Evolutionary conservation across 1,140 invertebrate genomes (phyloP).

Genomic region (Drosophila grimshawi): DNA sequence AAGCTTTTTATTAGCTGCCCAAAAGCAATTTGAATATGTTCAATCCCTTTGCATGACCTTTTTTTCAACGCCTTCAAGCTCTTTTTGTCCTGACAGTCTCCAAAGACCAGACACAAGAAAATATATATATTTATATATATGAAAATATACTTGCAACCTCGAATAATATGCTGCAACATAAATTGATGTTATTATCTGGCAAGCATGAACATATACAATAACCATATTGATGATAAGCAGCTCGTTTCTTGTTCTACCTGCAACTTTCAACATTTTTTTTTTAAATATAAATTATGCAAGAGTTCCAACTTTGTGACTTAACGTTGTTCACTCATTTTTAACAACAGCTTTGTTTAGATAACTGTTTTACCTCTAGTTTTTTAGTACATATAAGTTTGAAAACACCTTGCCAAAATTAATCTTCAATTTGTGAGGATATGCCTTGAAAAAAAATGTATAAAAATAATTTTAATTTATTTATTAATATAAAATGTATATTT

Average conservation of each 20-base stretch:
- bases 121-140: slow-evolving; percentile 14
- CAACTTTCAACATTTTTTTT: too few relatives aligned
- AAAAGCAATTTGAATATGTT: slow-evolving; percentile 79
- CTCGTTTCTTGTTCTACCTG: background rate
- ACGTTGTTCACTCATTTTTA: too few relatives aligned
- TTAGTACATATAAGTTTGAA: too few relatives aligned
- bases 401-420: too few relatives aligned
- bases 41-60: slow-evolving; percentile 50
- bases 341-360: too few relatives aligned
- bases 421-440: too few relatives aligned
- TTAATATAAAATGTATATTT: too few relatives aligned
- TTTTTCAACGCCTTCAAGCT: slow-evolving; percentile 53
- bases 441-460: too few relatives aligned
- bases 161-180: slow-evolving; percentile 52
- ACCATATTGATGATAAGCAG: slow-evolving; percentile 11
- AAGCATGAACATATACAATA: slow-evolving; percentile 11
- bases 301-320: too few relatives aligned
- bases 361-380: too few relatives aligned
- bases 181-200: slow-evolving; percentile 52
- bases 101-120: slow-evolving; percentile 25
- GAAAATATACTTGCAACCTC: slow-evolving; percentile 37
- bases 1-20: slow-evolving; percentile 78
- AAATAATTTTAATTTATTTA: too few relatives aligned
- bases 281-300: too few relatives aligned
- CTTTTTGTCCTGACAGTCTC: slow-evolving; percentile 20